phyloP scores from a whole-genome alignment of 2,797 vertebrate genomes.

The Fringilla coelebs region DNA sequence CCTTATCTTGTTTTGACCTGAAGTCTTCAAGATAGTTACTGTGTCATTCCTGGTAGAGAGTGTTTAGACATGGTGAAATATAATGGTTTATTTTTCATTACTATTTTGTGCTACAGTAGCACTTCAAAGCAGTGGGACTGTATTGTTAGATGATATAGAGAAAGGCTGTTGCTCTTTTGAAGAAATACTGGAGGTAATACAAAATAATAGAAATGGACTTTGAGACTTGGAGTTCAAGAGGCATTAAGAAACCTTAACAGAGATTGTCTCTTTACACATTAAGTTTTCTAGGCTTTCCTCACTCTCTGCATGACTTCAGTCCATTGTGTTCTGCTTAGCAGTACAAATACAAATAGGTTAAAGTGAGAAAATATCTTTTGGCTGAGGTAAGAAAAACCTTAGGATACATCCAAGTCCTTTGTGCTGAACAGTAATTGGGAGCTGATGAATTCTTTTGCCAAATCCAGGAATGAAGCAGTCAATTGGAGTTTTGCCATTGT shows the following conservation, averaged over 20 bases:
- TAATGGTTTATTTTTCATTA: neutral
- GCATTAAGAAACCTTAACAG: neutral
- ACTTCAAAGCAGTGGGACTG: neutral
- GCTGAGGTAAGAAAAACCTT: conserved; percentile 13
- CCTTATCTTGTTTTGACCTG: neutral
- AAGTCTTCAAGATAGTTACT: neutral
- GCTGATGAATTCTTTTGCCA: conserved; percentile 16
- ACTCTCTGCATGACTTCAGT: neutral
- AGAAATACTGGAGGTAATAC: neutral
- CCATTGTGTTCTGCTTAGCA: neutral
- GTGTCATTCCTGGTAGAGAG: neutral
- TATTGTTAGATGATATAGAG: neutral
- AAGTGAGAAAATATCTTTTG: neutral
- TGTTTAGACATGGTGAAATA: neutral
- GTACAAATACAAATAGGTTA: neutral
- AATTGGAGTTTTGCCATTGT: conserved; percentile 31
- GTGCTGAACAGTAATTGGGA: neutral
- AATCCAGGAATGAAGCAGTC: conserved; percentile 32
- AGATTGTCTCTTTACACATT: neutral
- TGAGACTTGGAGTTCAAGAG: neutral
- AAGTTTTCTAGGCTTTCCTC: neutral
- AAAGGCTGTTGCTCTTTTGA: neutral
- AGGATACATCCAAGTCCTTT: neutral
- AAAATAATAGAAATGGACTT: neutral
- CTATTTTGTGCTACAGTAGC: neutral